These are phyloP conservation scores for Tetheella fluctuosa DNA, from an alignment of 2,888 invertebrate genomes.

Conservation along the genomic window DNA sequence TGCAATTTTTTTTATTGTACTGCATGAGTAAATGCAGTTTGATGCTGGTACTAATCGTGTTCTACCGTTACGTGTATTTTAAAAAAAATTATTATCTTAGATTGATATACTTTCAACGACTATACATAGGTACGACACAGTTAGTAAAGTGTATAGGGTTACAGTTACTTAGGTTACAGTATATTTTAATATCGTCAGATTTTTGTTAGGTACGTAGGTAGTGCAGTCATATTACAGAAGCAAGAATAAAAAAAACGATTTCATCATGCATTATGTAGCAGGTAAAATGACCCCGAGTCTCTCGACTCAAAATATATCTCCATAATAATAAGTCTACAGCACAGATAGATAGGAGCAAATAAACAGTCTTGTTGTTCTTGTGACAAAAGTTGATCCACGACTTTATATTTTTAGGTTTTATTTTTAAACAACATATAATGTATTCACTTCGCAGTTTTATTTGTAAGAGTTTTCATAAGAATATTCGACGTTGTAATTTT, in stretches of 20 bases:
- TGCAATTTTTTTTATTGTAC: too few species aligned
- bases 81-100: too few species aligned
- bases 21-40: too few species aligned
- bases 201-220: too few species aligned
- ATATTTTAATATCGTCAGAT: too few species aligned
- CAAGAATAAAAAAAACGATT: background rate
- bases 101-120: too few species aligned
- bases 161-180: too few species aligned
- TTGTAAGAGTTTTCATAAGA: background rate
- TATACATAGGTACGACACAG: too few species aligned
- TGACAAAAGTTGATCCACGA: background rate
- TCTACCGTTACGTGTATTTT: too few species aligned
- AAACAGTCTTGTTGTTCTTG: background rate
- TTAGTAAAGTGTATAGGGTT: too few species aligned
- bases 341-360: background rate
- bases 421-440: background rate
- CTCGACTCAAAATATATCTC: slow-evolving; percentile 2
- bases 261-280: slow-evolving; percentile 37
- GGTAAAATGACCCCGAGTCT: slow-evolving; percentile 39
- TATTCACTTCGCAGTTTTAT: background rate
- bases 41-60: too few species aligned
- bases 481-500: background rate
- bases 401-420: slow-evolving; percentile 1
- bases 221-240: background rate
- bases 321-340: background rate